These are phyloP conservation scores for Argopecten irradians DNA, from an alignment of 1,140 invertebrate genomes.

Conservation along the genomic window DNA sequence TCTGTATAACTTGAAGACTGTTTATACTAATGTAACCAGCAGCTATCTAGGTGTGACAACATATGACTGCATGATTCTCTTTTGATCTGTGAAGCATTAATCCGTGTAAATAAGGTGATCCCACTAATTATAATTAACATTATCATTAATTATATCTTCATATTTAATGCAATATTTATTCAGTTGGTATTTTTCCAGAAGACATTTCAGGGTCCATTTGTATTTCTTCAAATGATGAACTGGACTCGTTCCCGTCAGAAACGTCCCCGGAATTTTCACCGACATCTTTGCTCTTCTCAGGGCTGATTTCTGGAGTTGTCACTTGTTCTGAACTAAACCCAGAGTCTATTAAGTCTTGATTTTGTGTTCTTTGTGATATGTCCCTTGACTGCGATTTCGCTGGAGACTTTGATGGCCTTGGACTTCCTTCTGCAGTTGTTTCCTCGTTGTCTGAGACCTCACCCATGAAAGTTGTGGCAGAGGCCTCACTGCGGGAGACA, in stretches of 20 bases:
- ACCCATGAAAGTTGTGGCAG: conserved; percentile 37
- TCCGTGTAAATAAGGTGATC: background rate
- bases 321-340: conserved; percentile 36
- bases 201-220: background rate
- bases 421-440: conserved; percentile 26
- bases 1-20: too few relatives aligned
- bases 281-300: background rate
- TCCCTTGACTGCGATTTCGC: conserved; percentile 30
- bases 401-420: background rate
- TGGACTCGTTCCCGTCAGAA: conserved; percentile 34
- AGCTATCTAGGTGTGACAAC: background rate
- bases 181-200: background rate
- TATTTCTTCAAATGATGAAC: conserved; percentile 38
- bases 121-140: background rate
- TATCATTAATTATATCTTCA: background rate
- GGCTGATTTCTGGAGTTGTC: conserved; percentile 30
- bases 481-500: conserved; percentile 42
- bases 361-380: conserved; percentile 29
- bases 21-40: too few relatives aligned
- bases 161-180: background rate
- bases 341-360: conserved; percentile 26
- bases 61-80: background rate
- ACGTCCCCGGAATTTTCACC: background rate
- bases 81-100: background rate
- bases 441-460: conserved; percentile 31